Base-by-base conservation (phyloP, 1,140 invertebrate genomes). In the Sinonovacula constricta region DNA sequence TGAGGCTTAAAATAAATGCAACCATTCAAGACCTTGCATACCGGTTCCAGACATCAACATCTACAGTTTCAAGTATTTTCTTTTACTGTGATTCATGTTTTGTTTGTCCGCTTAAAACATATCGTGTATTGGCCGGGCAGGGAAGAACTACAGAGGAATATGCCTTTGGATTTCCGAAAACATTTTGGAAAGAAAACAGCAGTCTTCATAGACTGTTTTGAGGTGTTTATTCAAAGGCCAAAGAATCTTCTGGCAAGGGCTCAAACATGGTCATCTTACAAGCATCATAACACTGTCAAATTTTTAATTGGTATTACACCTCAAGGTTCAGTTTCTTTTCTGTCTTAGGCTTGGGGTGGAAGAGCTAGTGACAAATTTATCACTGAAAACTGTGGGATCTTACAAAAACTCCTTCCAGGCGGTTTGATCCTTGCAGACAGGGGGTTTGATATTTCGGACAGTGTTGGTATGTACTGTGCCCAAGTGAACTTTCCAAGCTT, bases 401-500 rank as follows among this genome's bases (percentile, higher is more conserved):
- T 54, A 26, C 4, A 22, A 18, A 51, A 54, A 54, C 22, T 68
- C 26, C 24, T 68, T 18, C 66, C 66, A 53, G 66, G 66, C 10
- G 39, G 54, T 68, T 33, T 68, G 30, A 49, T 68, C 18, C 30
- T 68, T 10, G 66, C 66, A 10, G 82, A 83, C 45, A n/a, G 80
- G 26, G 75, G 82, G 15, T 81, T 83, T 66, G 75, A 80, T 67
- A 51, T 39, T 39, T 5, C 31, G 12, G 63, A 45, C 3, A 66
- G 31, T 66, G 33, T 36, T 5, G 36, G 63, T 33, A 49, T 66
- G 33, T 49, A 18, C 12, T 66, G 63, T 62, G 59, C 26, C 26
- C 53, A 56, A n/a, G 53, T 56, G n/a, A n/a, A n/a, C n/a, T 78
- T 81, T 24, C 81, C 81, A 18, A 45, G 62, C n/a, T 83, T 81